Percentiles rank a stretch among this genome's conserved stretches.
These are phyloP conservation scores for Pyrocephalus nanus DNA, from an alignment of 2,797 vertebrate species.

Conservation along the genomic window DNA sequence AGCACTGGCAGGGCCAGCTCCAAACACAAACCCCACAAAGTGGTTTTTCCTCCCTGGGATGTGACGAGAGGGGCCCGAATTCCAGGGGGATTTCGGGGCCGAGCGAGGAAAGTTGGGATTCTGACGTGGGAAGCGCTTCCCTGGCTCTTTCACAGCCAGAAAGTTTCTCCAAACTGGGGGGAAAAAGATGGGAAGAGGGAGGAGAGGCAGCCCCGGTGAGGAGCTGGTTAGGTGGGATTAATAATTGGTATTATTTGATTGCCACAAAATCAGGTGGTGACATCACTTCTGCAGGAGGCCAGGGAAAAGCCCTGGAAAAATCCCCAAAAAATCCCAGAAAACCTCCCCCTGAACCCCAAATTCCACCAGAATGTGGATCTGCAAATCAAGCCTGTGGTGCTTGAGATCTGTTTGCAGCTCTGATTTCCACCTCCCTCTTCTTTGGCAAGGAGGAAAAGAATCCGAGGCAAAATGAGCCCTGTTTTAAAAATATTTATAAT, in stretches of 20 bases:
- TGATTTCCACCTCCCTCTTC: background rate
- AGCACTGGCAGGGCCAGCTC: background rate
- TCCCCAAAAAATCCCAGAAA: background rate
- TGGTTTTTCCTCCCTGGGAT: fast-evolving
- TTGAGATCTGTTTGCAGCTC: background rate
- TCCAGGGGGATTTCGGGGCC: fast-evolving
- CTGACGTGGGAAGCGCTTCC: background rate
- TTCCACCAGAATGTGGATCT: fast-evolving
- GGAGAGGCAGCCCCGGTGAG: background rate
- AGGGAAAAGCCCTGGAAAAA: background rate
- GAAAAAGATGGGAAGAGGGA: background rate
- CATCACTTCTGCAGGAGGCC: background rate
- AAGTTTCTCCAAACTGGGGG: background rate
- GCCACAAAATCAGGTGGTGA: background rate
- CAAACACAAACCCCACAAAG: background rate
- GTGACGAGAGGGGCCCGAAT: background rate
- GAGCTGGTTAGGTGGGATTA: background rate
- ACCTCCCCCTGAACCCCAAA: background rate
- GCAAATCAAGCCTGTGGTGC: fast-evolving
- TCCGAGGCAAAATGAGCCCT: background rate
- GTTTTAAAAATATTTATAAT: background rate
- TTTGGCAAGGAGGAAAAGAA: background rate
- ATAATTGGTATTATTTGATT: background rate
- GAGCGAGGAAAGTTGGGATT: background rate
- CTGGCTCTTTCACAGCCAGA: background rate